Percentiles rank a stretch among this genome's conserved stretches.
Conservation (phyloP, 2,888 invertebrate genomes). For the Callinectes sapidus region DNA sequence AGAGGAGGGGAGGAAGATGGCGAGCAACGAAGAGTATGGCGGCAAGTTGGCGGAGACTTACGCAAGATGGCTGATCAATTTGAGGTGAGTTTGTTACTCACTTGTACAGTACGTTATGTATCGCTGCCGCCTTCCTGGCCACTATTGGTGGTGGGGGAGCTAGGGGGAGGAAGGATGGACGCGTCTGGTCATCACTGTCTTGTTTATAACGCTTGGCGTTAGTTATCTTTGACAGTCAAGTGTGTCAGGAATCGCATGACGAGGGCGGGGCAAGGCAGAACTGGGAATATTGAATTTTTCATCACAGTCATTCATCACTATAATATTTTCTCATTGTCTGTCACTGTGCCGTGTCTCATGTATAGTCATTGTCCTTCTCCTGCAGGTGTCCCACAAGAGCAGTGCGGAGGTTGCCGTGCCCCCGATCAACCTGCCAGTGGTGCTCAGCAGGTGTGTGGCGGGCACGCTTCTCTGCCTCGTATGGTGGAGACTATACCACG, state of each 20-base stretch:
- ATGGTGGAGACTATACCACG: neutral
- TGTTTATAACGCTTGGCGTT: neutral
- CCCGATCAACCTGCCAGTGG: neutral
- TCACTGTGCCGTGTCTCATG: neutral
- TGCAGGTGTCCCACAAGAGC: neutral
- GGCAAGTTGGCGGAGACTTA: constrained; percentile 35
- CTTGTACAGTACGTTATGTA: neutral
- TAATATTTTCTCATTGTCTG: neutral
- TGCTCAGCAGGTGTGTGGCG: neutral
- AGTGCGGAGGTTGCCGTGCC: neutral
- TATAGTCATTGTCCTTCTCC: neutral
- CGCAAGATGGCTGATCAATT: constrained; percentile 55
- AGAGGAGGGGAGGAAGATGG: neutral
- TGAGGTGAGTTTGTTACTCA: constrained; percentile 5
- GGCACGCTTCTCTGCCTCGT: constrained; percentile 11
- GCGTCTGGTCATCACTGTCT: neutral
- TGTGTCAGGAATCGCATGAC: neutral
- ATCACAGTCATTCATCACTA: neutral
- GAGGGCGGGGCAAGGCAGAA: neutral
- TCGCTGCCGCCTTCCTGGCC: neutral
- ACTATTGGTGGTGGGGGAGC: neutral
- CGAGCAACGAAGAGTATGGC: neutral
- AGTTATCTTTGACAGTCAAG: neutral
- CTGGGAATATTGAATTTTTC: too few species aligned
- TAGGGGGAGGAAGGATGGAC: neutral